Percentiles rank a stretch among this genome's conserved stretches.
Evolutionary conservation across 2,797 vertebrate genomes (phyloP).

Genomic region (Trachurus trachurus): DNA sequence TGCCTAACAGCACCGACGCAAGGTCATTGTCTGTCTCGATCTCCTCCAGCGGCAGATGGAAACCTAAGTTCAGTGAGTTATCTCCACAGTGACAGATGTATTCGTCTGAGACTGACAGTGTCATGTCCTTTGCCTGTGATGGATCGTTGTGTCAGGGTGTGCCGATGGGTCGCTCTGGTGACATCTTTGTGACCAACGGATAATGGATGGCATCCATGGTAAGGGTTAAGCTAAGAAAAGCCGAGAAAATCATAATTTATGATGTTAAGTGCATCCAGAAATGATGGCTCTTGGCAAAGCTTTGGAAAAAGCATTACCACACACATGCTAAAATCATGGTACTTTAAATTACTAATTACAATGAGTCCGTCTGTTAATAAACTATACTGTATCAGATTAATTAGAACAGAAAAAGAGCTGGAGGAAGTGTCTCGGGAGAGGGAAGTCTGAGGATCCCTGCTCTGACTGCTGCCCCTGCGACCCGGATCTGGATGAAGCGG

Average conservation of each 20-base stretch:
- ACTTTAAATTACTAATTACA: background rate
- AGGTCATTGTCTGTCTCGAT: conserved; percentile 68
- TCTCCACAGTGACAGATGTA: conserved; percentile 61
- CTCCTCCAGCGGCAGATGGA: conserved; percentile 34
- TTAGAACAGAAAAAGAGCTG: background rate
- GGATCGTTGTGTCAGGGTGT: conserved; percentile 45
- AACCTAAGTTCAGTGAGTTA: conserved; percentile 61
- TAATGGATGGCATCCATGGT: conserved; percentile 33
- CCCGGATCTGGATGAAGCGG: too few relatives aligned
- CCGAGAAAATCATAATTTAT: background rate
- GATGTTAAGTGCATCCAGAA: conserved; percentile 3
- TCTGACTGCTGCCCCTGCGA: too few relatives aligned
- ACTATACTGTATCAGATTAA: background rate
- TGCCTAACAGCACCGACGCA: conserved; percentile 55
- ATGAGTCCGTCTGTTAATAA: background rate
- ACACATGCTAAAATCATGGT: background rate
- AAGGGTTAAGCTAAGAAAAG: conserved; percentile 26
- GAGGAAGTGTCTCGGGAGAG: too few relatives aligned
- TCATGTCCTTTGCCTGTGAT: conserved; percentile 58
- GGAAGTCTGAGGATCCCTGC: too few relatives aligned
- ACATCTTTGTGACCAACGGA: conserved; percentile 44
- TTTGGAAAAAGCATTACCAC: conserved; percentile 7
- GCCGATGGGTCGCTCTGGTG: conserved; percentile 20
- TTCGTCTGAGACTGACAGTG: conserved; percentile 61
- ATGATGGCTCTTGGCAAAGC: conserved; percentile 1